Percentiles rank a stretch among this genome's conserved stretches.
phyloP scores from a whole-genome alignment of 2,888 invertebrate species.

The Pyrrhia umbra region DNA sequence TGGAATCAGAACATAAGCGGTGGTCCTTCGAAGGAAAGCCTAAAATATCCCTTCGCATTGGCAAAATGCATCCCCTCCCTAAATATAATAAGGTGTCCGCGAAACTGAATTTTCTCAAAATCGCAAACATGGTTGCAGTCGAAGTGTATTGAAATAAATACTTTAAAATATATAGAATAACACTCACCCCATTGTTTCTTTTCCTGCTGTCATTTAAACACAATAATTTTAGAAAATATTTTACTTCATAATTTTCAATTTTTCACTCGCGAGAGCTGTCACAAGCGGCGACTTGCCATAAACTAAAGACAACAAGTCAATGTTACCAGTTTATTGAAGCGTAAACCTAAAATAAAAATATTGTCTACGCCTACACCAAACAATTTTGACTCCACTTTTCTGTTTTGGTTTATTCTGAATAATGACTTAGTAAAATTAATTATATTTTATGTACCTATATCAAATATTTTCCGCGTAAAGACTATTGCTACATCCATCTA shows the following conservation, averaged over 20 bases:
- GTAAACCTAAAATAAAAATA: not conserved
- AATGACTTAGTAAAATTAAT: no score
- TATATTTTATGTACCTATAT: no score
- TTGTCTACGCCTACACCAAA: conserved; percentile 30
- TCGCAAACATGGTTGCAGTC: conserved; percentile 22
- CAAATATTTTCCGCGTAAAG: no score
- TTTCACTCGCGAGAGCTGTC: conserved; percentile 79
- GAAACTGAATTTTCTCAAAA: conserved; percentile 71
- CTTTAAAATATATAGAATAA: conserved; percentile 40
- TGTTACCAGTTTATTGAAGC: conserved; percentile 37
- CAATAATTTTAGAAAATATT: conserved; percentile 81
- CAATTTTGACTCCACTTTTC: not conserved
- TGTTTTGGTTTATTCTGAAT: no score
- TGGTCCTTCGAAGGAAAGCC: conserved; percentile 66
- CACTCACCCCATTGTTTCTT: conserved; percentile 95
- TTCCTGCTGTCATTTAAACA: conserved; percentile 94
- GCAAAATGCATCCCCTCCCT: conserved; percentile 89
- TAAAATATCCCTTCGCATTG: conserved; percentile 87
- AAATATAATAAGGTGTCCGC: conserved; percentile 84
- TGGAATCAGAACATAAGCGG: conserved; percentile 27
- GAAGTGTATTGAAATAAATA: conserved; percentile 45
- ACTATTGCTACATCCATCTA: conserved; percentile 29
- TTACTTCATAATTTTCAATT: conserved; percentile 81
- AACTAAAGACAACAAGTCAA: conserved; percentile 70
- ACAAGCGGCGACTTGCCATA: conserved; percentile 72